Base-by-base conservation (phyloP, 2,113 vertebrate species). In the Tychaedon coryphoeus region DNA sequence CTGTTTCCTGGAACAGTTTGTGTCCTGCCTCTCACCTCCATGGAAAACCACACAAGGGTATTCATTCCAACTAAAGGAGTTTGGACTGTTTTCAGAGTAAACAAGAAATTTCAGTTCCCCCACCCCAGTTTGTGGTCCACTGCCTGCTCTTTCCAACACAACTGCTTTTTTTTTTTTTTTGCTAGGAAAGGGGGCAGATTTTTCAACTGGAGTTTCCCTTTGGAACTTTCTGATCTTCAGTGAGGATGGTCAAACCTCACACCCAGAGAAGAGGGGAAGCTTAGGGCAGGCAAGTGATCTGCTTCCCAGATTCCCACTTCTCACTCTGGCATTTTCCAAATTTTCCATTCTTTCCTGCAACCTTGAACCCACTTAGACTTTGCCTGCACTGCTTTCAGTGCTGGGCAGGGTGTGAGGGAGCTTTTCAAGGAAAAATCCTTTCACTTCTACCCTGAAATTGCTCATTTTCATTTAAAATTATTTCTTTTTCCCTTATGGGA, bases 61-160 rank as follows among this genome's bases (percentile, higher is more conserved):
- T 91, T 73, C 6, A 31, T 36, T 73, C 3, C 0, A 34, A 2
- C 29, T 36, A 12, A 33, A 58, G 20, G 50, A 83, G 51, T 3
- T 0, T 9, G 12, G 20, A 31, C 11, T 64, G 6, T 42, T 79
- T 71, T 28, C 40, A 33, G 26, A 24, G 22, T 3, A n/a, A 26
- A 22, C 10, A 12, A 38, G 4, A 17, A 23, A 19, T 66, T 81
- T 64, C n/a, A 18, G 18, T 64, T 62, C 10, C 16, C 14, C 7
- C 12, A 5, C 0, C 6, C 5, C 65, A 9, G 1, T 5, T 34
- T n/a, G 6, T 38, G 42, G 12, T 28, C 26, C 54, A 0, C 9
- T 15, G 7, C 2, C 12, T 69, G 26, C 34, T 31, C 23, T 87
- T 80, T n/a, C 4, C 38, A 31, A 8, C 22, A 33, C 9, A 50